These are phyloP conservation scores for Rhizoglyphus robini DNA, from an alignment of 1,140 invertebrate genomes.

Conservation along the genomic window DNA sequence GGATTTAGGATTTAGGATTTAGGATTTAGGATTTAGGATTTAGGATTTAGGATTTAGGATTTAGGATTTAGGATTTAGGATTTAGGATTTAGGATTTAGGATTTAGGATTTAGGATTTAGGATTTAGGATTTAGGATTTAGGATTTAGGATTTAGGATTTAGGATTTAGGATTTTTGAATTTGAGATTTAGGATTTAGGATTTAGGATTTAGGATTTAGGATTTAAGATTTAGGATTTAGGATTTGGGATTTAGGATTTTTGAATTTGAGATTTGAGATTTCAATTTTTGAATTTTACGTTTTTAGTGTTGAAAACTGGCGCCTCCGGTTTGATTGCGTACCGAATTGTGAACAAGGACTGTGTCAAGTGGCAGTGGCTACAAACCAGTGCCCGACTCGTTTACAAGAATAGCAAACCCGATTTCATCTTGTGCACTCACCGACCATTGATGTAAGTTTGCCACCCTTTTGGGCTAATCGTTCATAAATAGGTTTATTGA, in stretches of 20 bases:
- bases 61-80: too few species aligned
- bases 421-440: conserved; percentile 96
- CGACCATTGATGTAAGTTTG: conserved; percentile 91
- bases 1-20: too few species aligned
- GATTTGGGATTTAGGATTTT: conserved; percentile 11
- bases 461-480: conserved; percentile 33
- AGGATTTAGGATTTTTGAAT: too few species aligned
- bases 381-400: conserved; percentile 92
- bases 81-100: too few species aligned
- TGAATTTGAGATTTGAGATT: conserved; percentile 15
- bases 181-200: too few species aligned
- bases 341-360: conserved; percentile 78
- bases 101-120: too few species aligned
- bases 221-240: too few species aligned
- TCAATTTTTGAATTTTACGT: conserved; percentile 18
- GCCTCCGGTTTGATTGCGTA: conserved; percentile 97
- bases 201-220: too few species aligned
- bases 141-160: too few species aligned
- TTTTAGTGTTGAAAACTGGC: conserved; percentile 86
- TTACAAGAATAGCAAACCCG: conserved; percentile 98
- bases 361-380: conserved; percentile 80
- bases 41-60: too few species aligned
- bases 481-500: neutral
- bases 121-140: too few species aligned
- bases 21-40: too few species aligned